These are phyloP conservation scores for Hystrix brachyura DNA, from an alignment of 2,113 vertebrate species.

Conservation along the genomic window DNA sequence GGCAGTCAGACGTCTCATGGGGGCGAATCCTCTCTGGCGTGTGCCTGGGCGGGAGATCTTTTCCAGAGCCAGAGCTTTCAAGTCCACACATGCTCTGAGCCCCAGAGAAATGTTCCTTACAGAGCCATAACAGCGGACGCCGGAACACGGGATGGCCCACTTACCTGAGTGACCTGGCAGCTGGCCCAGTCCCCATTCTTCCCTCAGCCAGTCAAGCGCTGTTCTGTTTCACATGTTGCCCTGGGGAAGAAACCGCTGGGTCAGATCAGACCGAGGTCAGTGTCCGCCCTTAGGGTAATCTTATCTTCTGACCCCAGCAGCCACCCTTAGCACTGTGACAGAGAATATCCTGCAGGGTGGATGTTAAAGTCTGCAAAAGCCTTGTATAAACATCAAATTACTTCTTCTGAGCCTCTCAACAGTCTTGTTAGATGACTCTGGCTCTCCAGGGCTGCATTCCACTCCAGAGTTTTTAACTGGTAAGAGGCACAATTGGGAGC, in stretches of 20 bases:
- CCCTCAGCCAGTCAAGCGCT: not conserved
- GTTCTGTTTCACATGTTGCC: not conserved
- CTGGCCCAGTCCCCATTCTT: not conserved
- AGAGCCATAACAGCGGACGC: not conserved
- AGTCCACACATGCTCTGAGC: not conserved
- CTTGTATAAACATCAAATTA: not conserved
- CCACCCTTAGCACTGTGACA: not conserved
- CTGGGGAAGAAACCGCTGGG: slow-evolving; percentile 14
- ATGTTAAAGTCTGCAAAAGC: not conserved
- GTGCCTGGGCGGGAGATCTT: not conserved
- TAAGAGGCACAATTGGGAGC: not conserved
- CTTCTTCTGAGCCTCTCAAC: not conserved
- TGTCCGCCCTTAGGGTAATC: not conserved
- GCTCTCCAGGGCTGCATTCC: not conserved
- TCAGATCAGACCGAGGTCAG: not conserved
- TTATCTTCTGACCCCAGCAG: not conserved
- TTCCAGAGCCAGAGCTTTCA: slow-evolving; percentile 21
- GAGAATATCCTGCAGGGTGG: not conserved
- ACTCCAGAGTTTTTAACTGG: not conserved
- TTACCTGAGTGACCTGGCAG: not conserved
- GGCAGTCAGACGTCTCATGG: not conserved
- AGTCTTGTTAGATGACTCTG: not conserved
- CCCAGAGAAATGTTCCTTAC: not conserved
- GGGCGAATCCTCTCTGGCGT: not conserved
- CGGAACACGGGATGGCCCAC: not conserved